Percentiles rank a stretch among this genome's conserved stretches.
Evolutionary conservation across 2,797 vertebrate species (phyloP).

Genomic region (Diceros bicornis): DNA sequence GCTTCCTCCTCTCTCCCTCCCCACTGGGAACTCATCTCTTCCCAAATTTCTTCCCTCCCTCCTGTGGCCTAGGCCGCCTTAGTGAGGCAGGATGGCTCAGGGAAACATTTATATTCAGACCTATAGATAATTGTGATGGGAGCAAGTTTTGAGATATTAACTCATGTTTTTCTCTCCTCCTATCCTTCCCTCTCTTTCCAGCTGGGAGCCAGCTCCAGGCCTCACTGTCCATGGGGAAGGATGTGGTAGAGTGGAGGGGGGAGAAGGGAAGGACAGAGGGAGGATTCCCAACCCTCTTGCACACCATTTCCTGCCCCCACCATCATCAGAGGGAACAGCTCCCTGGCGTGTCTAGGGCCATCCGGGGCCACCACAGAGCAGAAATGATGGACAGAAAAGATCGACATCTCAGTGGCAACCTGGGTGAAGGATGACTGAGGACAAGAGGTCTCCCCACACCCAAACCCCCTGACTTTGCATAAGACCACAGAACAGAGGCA

Average conservation of each 20-base stretch:
- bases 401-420: neutral
- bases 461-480: neutral
- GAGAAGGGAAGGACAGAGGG: neutral
- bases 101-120: neutral
- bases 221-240: fast-evolving
- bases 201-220: neutral
- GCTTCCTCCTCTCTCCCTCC: neutral
- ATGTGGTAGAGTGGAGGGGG: fast-evolving
- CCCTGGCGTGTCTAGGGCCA: neutral
- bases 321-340: neutral
- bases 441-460: neutral
- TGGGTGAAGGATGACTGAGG: neutral
- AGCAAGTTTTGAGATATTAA: neutral
- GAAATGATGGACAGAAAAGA: neutral
- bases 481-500: neutral
- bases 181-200: neutral
- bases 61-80: fast-evolving
- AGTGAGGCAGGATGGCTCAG: fast-evolving
- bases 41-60: neutral
- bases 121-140: fast-evolving
- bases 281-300: fast-evolving
- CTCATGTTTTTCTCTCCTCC: neutral
- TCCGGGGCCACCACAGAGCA: neutral
- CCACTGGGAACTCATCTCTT: slow-evolving; percentile 45
- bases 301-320: no score